These are phyloP conservation scores for Pygoscelis adeliae DNA, from an alignment of 2,113 vertebrate species.

Conservation along the genomic window DNA sequence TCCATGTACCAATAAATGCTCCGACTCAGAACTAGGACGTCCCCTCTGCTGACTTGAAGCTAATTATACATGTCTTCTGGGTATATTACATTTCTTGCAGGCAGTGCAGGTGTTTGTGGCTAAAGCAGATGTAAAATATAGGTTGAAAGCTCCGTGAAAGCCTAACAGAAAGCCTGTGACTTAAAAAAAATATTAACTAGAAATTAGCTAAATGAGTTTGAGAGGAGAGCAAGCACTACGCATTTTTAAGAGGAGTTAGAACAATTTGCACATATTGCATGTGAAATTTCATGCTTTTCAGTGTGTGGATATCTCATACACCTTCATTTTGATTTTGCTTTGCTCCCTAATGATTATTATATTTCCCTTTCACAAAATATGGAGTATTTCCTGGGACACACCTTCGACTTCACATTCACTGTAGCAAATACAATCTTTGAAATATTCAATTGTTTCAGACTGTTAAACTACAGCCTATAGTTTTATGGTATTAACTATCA, in stretches of 20 bases:
- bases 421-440: not conserved
- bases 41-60: not conserved
- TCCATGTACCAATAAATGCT: not conserved
- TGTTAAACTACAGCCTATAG: not conserved
- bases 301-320: not conserved
- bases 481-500: not conserved
- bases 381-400: not conserved
- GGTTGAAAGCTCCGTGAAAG: not conserved
- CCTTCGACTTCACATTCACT: not conserved
- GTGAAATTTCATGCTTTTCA: not conserved
- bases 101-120: not conserved
- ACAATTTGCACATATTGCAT: not conserved
- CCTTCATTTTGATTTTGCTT: not conserved
- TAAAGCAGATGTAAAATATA: not conserved
- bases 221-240: not conserved
- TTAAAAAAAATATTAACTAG: not conserved
- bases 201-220: not conserved
- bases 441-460: not conserved
- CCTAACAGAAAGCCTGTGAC: not conserved
- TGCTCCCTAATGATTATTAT: not conserved
- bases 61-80: not conserved
- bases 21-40: not conserved
- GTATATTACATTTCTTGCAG: not conserved
- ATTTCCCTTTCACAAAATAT: not conserved
- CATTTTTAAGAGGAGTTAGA: not conserved